These are phyloP conservation scores for Lagocephalus sceleratus DNA, from an alignment of 2,797 vertebrate genomes.

Conservation along the genomic window DNA sequence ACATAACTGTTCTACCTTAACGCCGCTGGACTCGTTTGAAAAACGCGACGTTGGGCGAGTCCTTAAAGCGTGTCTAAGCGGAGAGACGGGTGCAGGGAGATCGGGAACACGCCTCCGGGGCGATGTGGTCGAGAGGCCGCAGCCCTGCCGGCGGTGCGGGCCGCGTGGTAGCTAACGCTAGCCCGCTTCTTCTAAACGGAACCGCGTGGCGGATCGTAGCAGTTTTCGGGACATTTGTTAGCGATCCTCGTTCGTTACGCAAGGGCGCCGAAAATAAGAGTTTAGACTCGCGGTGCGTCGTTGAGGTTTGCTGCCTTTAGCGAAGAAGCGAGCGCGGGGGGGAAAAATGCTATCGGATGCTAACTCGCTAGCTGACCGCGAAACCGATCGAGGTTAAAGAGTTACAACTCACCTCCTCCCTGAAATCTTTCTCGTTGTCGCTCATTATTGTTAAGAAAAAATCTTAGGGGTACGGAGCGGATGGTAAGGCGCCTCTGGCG, in stretches of 20 bases:
- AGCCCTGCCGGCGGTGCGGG: slow-evolving; percentile 11
- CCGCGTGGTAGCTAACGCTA: slow-evolving; percentile 12
- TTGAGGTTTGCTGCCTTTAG: too few relatives aligned
- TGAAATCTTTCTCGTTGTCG: slow-evolving; percentile 73
- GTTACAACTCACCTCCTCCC: slow-evolving; percentile 62
- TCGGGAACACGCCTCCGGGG: neutral
- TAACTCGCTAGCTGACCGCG: neutral
- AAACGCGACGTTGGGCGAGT: too few relatives aligned
- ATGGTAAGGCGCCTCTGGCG: too few relatives aligned
- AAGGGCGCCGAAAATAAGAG: too few relatives aligned
- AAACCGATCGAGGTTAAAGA: neutral
- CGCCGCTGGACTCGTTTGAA: neutral
- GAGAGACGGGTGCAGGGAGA: neutral
- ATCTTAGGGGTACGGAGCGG: too few relatives aligned
- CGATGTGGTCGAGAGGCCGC: neutral
- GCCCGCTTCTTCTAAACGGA: neutral
- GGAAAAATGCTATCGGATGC: neutral
- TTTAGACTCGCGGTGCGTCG: too few relatives aligned
- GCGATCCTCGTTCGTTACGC: too few relatives aligned
- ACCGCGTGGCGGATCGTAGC: too few relatives aligned
- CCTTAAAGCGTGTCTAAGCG: too few relatives aligned
- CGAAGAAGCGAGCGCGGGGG: too few relatives aligned
- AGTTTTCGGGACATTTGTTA: too few relatives aligned
- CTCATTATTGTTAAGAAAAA: slow-evolving; percentile 57
- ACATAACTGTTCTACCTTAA: slow-evolving; percentile 23